Evolutionary conservation across 1,140 invertebrate species (phyloP).

Genomic region (Holcopasites calliopsidis): DNA sequence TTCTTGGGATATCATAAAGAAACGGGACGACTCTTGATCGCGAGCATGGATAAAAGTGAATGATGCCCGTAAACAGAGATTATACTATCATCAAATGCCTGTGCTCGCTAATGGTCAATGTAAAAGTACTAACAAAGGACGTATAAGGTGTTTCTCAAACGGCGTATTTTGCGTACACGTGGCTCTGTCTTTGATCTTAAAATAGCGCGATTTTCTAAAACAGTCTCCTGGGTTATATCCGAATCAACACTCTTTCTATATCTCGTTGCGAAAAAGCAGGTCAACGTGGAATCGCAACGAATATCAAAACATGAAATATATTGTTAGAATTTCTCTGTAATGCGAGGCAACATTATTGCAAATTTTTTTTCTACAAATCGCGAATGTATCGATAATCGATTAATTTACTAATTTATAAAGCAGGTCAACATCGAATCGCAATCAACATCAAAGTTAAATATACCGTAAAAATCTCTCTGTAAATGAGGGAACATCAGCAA

Average conservation of each 20-base stretch:
- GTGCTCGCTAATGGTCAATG: not conserved
- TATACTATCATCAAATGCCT: not conserved
- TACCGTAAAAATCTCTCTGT: too few relatives aligned
- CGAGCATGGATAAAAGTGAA: not conserved
- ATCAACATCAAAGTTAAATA: not conserved
- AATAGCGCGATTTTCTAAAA: slow-evolving; percentile 32
- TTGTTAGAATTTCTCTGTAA: too few relatives aligned
- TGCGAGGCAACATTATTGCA: too few relatives aligned
- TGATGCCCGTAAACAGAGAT: not conserved
- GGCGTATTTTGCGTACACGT: not conserved
- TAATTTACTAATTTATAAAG: not conserved
- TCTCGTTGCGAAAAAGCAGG: not conserved
- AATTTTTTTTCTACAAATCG: too few relatives aligned
- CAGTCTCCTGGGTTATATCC: not conserved
- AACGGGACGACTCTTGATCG: too few relatives aligned
- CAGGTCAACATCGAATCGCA: too few relatives aligned
- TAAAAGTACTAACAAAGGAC: slow-evolving; percentile 1
- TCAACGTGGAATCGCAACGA: not conserved
- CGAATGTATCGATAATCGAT: too few relatives aligned
- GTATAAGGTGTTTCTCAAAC: slow-evolving; percentile 23
- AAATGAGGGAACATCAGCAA: too few relatives aligned
- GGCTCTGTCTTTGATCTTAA: not conserved
- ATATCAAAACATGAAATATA: not conserved
- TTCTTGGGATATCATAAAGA: not conserved
- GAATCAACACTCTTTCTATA: not conserved